phyloP scores from a whole-genome alignment of 2,797 vertebrate genomes.

The Sebastes itinus region DNA sequence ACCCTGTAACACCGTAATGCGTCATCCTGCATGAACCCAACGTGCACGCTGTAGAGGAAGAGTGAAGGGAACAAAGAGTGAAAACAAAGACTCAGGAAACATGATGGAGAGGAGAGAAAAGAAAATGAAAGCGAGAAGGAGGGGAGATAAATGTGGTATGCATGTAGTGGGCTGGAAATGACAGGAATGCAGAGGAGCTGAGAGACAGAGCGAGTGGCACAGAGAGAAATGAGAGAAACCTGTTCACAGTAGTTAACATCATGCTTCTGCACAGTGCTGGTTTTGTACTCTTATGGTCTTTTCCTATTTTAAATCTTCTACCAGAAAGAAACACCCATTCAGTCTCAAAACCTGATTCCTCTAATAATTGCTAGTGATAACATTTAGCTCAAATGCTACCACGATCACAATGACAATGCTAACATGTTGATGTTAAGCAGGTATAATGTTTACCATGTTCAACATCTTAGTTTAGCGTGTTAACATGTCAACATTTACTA shows the following conservation, averaged over 20 bases:
- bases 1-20: conserved; percentile 77
- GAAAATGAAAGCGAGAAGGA: neutral
- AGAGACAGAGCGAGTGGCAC: neutral
- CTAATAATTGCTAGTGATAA: neutral
- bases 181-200: neutral
- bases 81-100: neutral
- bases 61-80: neutral
- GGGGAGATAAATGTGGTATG: neutral
- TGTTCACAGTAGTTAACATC: neutral
- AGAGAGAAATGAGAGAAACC: neutral
- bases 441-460: too few relatives aligned
- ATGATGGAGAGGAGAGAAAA: neutral
- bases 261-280: neutral
- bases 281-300: neutral
- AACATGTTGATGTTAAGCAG: neutral
- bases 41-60: neutral
- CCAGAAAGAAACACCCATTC: neutral
- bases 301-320: neutral
- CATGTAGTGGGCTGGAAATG: conserved; percentile 12
- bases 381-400: neutral
- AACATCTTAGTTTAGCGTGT: too few relatives aligned
- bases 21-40: conserved; percentile 64
- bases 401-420: neutral
- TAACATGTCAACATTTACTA: neutral
- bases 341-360: neutral